phyloP scores from a whole-genome alignment of 2,113 vertebrate species.

The Amblyornis subalaris region DNA sequence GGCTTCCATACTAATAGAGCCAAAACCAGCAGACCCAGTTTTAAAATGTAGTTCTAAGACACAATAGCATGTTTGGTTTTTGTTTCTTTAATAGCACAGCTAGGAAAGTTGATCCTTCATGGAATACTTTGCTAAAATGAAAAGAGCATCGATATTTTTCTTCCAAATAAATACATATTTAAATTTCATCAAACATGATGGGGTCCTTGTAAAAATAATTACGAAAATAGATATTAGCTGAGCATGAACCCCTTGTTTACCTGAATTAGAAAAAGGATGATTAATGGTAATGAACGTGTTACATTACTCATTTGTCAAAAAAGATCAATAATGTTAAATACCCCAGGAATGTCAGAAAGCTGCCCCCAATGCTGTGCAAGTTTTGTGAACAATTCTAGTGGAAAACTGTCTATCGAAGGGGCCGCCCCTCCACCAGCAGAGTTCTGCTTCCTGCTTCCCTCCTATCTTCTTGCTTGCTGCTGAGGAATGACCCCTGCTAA shows the following conservation, averaged over 20 bases:
- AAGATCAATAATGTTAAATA: constrained; percentile 55
- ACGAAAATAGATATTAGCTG: neutral
- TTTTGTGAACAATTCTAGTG: neutral
- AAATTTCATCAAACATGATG: constrained; percentile 6
- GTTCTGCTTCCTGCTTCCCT: neutral
- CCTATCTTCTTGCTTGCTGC: neutral
- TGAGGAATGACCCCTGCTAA: neutral
- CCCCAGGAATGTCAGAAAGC: constrained; percentile 23
- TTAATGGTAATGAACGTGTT: constrained; percentile 45
- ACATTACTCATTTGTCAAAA: constrained; percentile 60
- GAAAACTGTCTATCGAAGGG: neutral
- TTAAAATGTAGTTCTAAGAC: neutral
- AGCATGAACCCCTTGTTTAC: constrained; percentile 21
- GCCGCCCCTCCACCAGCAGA: neutral
- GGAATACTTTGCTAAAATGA: neutral
- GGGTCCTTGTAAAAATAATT: constrained; percentile 22
- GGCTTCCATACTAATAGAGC: neutral
- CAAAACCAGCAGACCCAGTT: neutral
- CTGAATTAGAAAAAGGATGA: constrained; percentile 36
- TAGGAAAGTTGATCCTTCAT: constrained; percentile 12
- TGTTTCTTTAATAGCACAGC: neutral
- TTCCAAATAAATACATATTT: constrained; percentile 25
- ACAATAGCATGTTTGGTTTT: neutral
- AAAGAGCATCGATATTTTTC: constrained; percentile 1
- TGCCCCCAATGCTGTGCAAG: constrained; percentile 10